Evolutionary conservation across 2,888 invertebrate species (phyloP).

Genomic region (Watsonalla cultraria): DNA sequence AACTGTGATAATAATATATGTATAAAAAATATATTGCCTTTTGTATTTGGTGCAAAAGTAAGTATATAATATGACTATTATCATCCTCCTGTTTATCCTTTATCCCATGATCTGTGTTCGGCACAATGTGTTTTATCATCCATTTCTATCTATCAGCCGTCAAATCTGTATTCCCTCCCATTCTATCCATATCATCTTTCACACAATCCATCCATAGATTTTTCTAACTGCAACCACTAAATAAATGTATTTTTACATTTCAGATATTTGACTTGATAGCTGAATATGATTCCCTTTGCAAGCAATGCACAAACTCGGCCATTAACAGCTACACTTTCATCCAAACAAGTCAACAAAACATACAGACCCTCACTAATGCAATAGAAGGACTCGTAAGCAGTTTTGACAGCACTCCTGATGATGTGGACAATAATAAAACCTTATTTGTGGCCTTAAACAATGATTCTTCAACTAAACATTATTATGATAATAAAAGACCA

Average conservation of each 20-base stretch:
- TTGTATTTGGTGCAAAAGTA: conserved; percentile 44
- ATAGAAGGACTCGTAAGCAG: conserved; percentile 32
- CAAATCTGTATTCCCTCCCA: no score
- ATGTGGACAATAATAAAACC: conserved; percentile 25
- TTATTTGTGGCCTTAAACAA: conserved; percentile 43
- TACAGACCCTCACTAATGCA: conserved; percentile 27
- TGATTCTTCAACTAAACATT: conserved; percentile 35
- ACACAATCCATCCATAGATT: no score
- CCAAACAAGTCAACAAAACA: conserved; percentile 31
- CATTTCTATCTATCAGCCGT: no score
- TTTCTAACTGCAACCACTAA: neutral
- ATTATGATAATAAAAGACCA: conserved; percentile 33
- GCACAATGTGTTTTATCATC: no score
- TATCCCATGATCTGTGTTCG: no score
- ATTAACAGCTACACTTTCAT: conserved; percentile 46
- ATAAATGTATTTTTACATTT: conserved; percentile 22
- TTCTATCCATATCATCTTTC: no score
- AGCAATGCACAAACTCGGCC: conserved; percentile 35
- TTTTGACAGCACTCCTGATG: conserved; percentile 25
- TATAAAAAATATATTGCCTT: conserved; percentile 39
- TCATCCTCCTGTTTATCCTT: no score
- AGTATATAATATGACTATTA: conserved; percentile 7
- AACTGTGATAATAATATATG: conserved; percentile 23
- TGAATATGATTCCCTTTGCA: conserved; percentile 41
- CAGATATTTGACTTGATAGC: conserved; percentile 40